Percentiles rank a stretch among this genome's conserved stretches.
Conservation (phyloP, 2,113 vertebrate species). For the Paradisaea rubra region DNA sequence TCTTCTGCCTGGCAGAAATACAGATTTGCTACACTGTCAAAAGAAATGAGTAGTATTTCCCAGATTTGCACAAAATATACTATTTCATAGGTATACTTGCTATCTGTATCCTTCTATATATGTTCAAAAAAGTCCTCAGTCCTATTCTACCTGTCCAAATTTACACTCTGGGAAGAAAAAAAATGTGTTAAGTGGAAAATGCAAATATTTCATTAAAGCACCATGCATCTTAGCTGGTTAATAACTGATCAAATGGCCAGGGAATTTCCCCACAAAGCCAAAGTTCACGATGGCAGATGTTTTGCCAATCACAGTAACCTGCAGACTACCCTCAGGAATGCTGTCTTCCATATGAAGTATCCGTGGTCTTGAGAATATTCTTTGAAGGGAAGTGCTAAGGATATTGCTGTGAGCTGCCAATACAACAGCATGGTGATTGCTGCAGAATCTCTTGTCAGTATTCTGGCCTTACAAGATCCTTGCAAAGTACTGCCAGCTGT, state of each 20-base stretch:
- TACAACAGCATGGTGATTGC: not conserved
- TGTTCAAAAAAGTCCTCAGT: not conserved
- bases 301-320: accelerated
- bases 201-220: not conserved
- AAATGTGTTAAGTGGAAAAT: not conserved
- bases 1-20: not conserved
- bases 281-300: not conserved
- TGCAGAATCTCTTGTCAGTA: not conserved
- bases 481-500: not conserved
- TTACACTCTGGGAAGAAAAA: not conserved
- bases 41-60: not conserved
- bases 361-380: not conserved
- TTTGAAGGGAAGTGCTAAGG: not conserved
- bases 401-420: not conserved
- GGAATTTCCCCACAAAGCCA: not conserved
- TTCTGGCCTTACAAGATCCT: not conserved
- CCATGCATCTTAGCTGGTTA: not conserved
- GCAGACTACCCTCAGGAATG: not conserved
- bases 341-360: not conserved
- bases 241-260: not conserved
- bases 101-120: not conserved
- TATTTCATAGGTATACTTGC: not conserved
- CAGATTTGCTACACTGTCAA: not conserved
- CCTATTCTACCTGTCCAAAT: not conserved
- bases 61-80: not conserved